Percentiles rank a stretch among this genome's conserved stretches.
Conservation (phyloP, 2,888 invertebrate genomes). For the Platycheirus albimanus region DNA sequence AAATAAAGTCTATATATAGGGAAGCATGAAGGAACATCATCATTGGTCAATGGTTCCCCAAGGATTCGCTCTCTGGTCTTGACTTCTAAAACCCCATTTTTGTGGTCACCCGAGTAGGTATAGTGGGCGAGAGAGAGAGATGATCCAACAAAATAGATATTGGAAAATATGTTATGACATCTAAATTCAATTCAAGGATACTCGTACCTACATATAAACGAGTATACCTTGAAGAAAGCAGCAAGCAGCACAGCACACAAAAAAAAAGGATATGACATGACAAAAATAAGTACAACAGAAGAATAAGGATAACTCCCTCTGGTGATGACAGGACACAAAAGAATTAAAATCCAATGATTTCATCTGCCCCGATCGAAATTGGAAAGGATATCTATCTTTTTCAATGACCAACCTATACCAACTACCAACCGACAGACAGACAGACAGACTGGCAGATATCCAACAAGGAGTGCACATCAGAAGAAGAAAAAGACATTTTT, state of each 20-base stretch:
- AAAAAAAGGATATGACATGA: constrained; percentile 62
- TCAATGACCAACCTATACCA: constrained; percentile 14
- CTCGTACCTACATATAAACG: no score
- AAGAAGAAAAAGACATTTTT: constrained; percentile 27
- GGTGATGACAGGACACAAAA: constrained; percentile 75
- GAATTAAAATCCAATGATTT: constrained; percentile 75
- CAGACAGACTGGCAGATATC: background rate
- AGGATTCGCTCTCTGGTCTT: constrained; percentile 60
- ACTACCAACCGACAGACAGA: background rate
- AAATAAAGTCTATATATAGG: constrained; percentile 21
- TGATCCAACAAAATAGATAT: constrained; percentile 72
- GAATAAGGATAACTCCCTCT: constrained; percentile 66
- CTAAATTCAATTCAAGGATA: constrained; percentile 71
- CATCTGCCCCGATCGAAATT: constrained; percentile 63
- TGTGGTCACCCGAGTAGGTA: background rate
- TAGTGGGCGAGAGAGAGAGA: constrained; percentile 12
- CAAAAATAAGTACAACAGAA: constrained; percentile 50
- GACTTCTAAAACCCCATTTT: constrained; percentile 49
- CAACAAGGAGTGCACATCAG: no score
- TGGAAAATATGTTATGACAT: constrained; percentile 74
- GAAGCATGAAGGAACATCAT: constrained; percentile 60
- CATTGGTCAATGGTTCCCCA: constrained; percentile 73
- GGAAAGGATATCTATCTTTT: constrained; percentile 56
- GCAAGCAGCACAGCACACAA: background rate
- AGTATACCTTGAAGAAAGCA: constrained; percentile 23